These are phyloP conservation scores for Rhineura floridana DNA, from an alignment of 2,113 vertebrate genomes.

Conservation along the genomic window DNA sequence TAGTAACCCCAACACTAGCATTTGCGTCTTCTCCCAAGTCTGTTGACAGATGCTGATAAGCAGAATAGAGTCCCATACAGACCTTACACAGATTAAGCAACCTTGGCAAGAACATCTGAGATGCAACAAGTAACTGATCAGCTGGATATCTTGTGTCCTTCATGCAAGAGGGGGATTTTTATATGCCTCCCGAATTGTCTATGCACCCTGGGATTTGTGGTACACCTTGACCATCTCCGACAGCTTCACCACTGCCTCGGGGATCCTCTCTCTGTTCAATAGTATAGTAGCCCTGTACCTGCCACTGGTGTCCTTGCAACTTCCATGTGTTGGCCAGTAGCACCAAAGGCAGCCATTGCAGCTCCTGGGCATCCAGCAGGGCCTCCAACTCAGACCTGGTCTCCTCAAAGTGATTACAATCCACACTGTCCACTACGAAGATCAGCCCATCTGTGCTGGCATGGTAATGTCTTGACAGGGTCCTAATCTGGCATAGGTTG, in stretches of 20 bases:
- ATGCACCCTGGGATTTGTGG: neutral
- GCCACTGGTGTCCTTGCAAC: slow-evolving; percentile 26
- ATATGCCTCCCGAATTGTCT: neutral
- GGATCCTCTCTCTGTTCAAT: slow-evolving; percentile 44
- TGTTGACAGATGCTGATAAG: neutral
- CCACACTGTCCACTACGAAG: slow-evolving; percentile 52
- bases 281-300: slow-evolving; percentile 51
- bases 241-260: slow-evolving; percentile 48
- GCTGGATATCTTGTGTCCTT: neutral
- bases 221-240: slow-evolving; percentile 34
- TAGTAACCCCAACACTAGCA: neutral
- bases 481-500: slow-evolving; percentile 12
- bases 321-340: slow-evolving; percentile 25
- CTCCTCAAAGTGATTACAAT: slow-evolving; percentile 33
- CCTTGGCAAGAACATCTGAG: neutral
- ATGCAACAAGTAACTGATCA: neutral
- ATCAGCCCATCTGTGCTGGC: slow-evolving; percentile 41
- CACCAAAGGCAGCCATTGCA: slow-evolving; percentile 41
- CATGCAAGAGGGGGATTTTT: neutral
- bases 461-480: slow-evolving; percentile 42
- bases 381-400: slow-evolving; percentile 25
- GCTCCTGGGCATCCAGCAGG: slow-evolving; percentile 10
- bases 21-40: neutral
- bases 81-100: neutral
- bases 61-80: neutral